Conservation (phyloP, 2,888 invertebrate genomes). For the Clepsis dumicolana region DNA sequence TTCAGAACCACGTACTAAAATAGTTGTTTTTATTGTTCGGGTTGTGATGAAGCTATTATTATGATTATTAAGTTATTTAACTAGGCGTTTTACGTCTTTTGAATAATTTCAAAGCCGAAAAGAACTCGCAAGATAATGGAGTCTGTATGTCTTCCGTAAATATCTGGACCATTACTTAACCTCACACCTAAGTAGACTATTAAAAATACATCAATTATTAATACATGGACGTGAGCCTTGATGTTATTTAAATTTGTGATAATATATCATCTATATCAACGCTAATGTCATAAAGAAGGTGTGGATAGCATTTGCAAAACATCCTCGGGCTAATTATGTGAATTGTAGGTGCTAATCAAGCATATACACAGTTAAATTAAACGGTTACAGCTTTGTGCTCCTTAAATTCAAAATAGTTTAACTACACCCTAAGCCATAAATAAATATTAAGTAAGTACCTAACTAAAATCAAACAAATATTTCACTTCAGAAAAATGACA, state of each 20-base stretch:
- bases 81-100: not conserved
- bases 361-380: not conserved
- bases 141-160: not conserved
- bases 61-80: slow-evolving; percentile 4
- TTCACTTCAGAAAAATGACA: too few relatives aligned
- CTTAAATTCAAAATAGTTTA: not conserved
- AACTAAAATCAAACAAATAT: too few relatives aligned
- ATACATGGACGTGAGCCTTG: slow-evolving; percentile 4
- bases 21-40: slow-evolving; percentile 19
- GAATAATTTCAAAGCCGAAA: not conserved
- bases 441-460: too few relatives aligned
- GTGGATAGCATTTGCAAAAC: slow-evolving; percentile 14
- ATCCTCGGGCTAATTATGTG: slow-evolving; percentile 6
- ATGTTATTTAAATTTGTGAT: slow-evolving; percentile 19
- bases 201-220: slow-evolving; percentile 7
- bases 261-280: slow-evolving; percentile 14
- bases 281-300: slow-evolving; percentile 23
- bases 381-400: not conserved
- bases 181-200: not conserved
- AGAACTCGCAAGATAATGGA: not conserved
- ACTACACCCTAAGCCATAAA: not conserved
- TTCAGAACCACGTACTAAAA: slow-evolving; percentile 4
- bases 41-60: slow-evolving; percentile 34
- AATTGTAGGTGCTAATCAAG: slow-evolving; percentile 8
- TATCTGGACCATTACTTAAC: not conserved